Conservation (phyloP, 2,113 vertebrate genomes). For the Ammospiza nelsoni region DNA sequence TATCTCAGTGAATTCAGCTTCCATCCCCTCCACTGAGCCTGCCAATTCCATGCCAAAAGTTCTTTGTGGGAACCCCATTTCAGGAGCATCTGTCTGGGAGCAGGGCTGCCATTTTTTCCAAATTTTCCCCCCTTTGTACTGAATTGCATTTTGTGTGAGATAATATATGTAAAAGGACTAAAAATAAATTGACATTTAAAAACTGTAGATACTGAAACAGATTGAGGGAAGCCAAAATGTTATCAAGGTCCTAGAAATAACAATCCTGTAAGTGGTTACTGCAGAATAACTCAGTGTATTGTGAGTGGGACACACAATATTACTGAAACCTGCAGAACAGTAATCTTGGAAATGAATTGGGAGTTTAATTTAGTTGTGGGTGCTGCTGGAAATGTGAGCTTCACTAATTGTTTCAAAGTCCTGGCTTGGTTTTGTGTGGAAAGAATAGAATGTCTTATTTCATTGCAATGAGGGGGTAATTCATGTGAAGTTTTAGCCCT, state of each 20-base stretch:
- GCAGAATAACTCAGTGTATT: not conserved
- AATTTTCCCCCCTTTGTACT: not conserved
- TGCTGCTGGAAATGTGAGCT: not conserved
- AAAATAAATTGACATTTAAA: not conserved
- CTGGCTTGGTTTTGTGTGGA: not conserved
- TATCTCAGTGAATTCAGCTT: not conserved
- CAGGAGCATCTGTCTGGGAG: rapidly evolving
- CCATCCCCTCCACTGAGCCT: not conserved
- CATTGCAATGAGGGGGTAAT: not conserved
- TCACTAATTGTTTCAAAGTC: not conserved
- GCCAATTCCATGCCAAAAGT: not conserved
- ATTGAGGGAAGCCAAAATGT: not conserved
- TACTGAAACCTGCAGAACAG: not conserved
- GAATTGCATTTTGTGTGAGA: not conserved
- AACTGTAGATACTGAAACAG: not conserved
- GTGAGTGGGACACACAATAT: not conserved
- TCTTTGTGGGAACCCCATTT: not conserved
- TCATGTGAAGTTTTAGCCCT: not conserved
- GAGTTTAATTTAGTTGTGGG: not conserved
- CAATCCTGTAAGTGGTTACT: not conserved
- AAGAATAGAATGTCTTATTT: not conserved
- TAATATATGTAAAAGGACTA: not conserved
- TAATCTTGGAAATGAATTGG: not conserved
- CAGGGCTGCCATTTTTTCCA: not conserved
- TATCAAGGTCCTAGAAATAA: not conserved